Base-by-base conservation (phyloP, 2,888 invertebrate genomes). In the Hymenopus coronatus region DNA sequence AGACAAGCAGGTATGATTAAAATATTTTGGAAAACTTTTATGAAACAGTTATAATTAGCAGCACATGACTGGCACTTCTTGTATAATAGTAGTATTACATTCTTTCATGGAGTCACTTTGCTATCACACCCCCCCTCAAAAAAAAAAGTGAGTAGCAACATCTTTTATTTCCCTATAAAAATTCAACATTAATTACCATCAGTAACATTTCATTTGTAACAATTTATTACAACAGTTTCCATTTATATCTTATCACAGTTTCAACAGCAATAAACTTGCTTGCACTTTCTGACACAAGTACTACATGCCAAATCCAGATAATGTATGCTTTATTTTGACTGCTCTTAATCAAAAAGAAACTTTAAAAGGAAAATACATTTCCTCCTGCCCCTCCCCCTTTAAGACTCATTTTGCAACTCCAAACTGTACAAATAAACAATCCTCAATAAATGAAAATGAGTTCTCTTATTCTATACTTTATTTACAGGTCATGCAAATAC, bases 401-500 rank as follows among this genome's bases (percentile, higher is more conserved):
- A 20, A 70, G 54, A 70, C 54, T 70, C 54, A 70, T 70, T 70
- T 70, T 70, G 54, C 54, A 70, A 4, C 54, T 70, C 25, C 54
- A 70, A 25, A 70, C 15, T 70, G 54, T 70, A 70, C 54, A 70
- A 70, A 70, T 25, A 70, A 70, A 70, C 54, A 70, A 8, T 70
- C 54, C 54, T 70, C 54, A 70, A 70, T 70, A 70, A 70, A 20
- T 70, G 54, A 70, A 70, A 40, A 70, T 25, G 6, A 70, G 54
- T 70, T 70, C 0, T 70, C 20, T 70, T 20, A 70, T 70, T 20
- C 54, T 70, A 70, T 25, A 70, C 3, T 70, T 20, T 85, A 87
- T 87, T n/a, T 82, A 87, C 82, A 87, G 4, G 28, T n/a, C 82
- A 87, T 87, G 81, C 82, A 82, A 85, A 87, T 87, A 87, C 87